Percentiles rank a stretch among this genome's conserved stretches.
phyloP scores from a whole-genome alignment of 2,888 invertebrate species.

The Villa cingulata region DNA sequence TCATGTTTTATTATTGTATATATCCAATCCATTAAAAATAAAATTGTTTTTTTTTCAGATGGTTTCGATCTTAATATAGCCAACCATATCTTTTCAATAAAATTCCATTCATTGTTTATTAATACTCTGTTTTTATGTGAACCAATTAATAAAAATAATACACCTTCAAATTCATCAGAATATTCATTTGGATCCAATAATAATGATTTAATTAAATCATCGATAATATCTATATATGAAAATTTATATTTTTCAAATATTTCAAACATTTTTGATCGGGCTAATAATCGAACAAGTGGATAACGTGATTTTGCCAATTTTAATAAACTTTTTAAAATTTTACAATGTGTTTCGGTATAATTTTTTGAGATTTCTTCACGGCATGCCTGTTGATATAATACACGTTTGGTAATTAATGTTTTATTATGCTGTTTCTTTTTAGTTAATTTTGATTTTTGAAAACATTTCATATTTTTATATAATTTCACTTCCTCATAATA shows the following conservation, averaged over 20 bases:
- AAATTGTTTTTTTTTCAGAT: slow-evolving; percentile 74
- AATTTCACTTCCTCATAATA: slow-evolving; percentile 53
- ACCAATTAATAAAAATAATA: slow-evolving; percentile 47
- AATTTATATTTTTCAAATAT: slow-evolving; percentile 53
- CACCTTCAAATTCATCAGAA: slow-evolving; percentile 65
- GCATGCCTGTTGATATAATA: slow-evolving; percentile 20
- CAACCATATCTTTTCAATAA: slow-evolving; percentile 60
- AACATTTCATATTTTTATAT: slow-evolving; percentile 47
- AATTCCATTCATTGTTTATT: slow-evolving; percentile 56
- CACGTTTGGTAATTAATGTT: slow-evolving; percentile 50
- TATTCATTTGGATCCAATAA: slow-evolving; percentile 43
- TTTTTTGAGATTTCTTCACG: slow-evolving; percentile 16
- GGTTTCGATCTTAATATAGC: slow-evolving; percentile 61
- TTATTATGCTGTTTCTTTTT: slow-evolving; percentile 47
- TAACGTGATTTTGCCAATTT: slow-evolving; percentile 16
- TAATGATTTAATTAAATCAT: slow-evolving; percentile 47
- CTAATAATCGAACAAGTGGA: slow-evolving; percentile 43
- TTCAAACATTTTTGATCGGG: slow-evolving; percentile 51
- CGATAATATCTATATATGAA: slow-evolving; percentile 53
- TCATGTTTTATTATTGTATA: slow-evolving; percentile 42
- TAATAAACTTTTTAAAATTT: slow-evolving; percentile 44
- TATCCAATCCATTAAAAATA: slow-evolving; percentile 44
- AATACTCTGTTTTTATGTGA: slow-evolving; percentile 21
- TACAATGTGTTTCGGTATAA: slow-evolving; percentile 45
- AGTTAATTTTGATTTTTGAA: slow-evolving; percentile 48